A percentile compares a stretch with the other conserved stretches of the same genome.
phyloP scores from a whole-genome alignment of 2,113 vertebrate species.

The Hyperoodon ampullatus region DNA sequence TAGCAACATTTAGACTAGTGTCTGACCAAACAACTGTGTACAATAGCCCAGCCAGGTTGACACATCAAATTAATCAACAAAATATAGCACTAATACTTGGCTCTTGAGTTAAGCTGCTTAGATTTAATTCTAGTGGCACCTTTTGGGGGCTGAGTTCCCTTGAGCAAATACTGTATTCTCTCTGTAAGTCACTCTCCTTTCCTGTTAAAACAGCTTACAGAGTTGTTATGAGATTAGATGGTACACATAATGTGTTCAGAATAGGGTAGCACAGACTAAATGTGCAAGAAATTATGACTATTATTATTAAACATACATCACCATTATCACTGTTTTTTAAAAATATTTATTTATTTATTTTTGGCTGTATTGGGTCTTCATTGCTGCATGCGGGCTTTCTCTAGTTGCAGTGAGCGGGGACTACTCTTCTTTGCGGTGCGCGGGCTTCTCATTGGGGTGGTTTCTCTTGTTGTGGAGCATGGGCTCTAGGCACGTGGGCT shows the following conservation, averaged over 20 bases:
- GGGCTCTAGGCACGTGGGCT: rapidly evolving
- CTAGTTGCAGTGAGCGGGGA: too few species aligned
- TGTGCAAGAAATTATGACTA: background rate
- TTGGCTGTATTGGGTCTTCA: too few species aligned
- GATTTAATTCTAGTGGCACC: background rate
- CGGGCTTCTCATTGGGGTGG: too few species aligned
- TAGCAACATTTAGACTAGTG: background rate
- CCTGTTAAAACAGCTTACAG: background rate
- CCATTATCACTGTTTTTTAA: background rate
- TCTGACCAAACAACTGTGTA: background rate
- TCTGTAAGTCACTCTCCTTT: background rate
- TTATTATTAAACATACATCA: background rate
- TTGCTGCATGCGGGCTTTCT: too few species aligned
- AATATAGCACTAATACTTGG: background rate
- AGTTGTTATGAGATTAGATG: background rate
- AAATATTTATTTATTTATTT: too few species aligned
- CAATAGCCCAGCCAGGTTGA: background rate
- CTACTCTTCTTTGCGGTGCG: too few species aligned
- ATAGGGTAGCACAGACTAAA: background rate
- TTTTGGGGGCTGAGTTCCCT: background rate
- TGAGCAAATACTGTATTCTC: background rate
- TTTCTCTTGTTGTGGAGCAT: too few species aligned
- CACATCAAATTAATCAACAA: background rate
- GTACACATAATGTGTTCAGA: background rate
- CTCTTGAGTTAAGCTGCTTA: background rate